Base-by-base conservation (phyloP, 1,140 invertebrate genomes). In the Liolophura sinensis region DNA sequence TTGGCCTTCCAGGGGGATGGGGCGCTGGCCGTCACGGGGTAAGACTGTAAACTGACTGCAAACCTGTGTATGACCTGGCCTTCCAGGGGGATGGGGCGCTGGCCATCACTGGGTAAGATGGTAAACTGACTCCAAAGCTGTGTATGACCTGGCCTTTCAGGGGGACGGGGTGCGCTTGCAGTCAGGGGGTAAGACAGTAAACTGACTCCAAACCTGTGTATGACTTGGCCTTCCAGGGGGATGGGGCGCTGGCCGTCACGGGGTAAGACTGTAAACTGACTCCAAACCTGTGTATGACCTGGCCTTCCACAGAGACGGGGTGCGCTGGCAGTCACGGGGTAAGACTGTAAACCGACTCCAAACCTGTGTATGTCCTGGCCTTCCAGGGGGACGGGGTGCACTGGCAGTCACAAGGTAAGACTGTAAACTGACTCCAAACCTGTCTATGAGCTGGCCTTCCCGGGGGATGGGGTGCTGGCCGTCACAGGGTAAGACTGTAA, bases 21-120 rank as follows among this genome's bases (percentile, higher is more conserved):
- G 0, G 96, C 96, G 31, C 89, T 99, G 0, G 90, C 90, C 46
- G 92, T 91, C 9, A 97, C 96, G 6, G 96, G 94, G 91, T 93
- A 81, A 84, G 73, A 61, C 31, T 46, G 12, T n/a, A n/a, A n/a
- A n/a, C n/a, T n/a, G n/a, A 99, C 83, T 92, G 93, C 20, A 95
- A 95, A 85, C 88, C 93, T 0, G 97, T 99, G 0, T 95, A 97
- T 85, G 96, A 96, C 78, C 90, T 99, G 16, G 90, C 91, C 60
- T 99, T 99, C 84, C 97, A 99, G 79, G 83, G 82, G 27, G 98
- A 99, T 85, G 98, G 97, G 0, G 96, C 96, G 31, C 89, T 99
- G 0, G 90, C 90, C 46, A 92, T 91, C 9, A 97, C 96, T 6
- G 96, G 94, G 91, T 93, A 81, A 84, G 73, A n/a, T n/a, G n/a